Conservation (phyloP, 1,140 invertebrate genomes). For the Aphaenogaster rudis region DNA sequence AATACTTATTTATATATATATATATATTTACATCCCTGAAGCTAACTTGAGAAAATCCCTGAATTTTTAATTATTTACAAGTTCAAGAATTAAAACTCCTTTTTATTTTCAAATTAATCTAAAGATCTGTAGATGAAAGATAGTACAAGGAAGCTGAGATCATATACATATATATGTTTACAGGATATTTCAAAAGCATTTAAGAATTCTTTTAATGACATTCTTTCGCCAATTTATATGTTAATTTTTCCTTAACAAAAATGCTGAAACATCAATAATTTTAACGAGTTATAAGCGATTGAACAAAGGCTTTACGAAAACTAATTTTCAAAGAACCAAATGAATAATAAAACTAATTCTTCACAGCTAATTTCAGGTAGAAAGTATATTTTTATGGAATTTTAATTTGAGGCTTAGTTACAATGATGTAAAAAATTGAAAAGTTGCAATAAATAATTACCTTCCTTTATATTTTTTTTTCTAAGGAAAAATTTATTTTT, state of each 20-base stretch:
- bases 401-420: not conserved
- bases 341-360: not conserved
- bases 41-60: not conserved
- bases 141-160: slow-evolving; percentile 30
- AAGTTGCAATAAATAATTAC: not conserved
- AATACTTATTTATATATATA: not conserved
- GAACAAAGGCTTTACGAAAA: not conserved
- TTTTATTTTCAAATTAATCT: slow-evolving; percentile 14
- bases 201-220: slow-evolving; percentile 8
- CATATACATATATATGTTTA: slow-evolving; percentile 11
- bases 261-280: not conserved
- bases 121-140: slow-evolving; percentile 43
- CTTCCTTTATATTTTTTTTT: not conserved
- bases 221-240: not conserved
- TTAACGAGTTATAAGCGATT: not conserved
- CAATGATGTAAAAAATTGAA: not conserved
- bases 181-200: slow-evolving; percentile 12
- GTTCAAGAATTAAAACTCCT: slow-evolving; percentile 29
- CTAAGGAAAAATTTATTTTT: not conserved
- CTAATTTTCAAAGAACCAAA: not conserved
- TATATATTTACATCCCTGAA: not conserved
- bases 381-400: not conserved
- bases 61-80: slow-evolving; percentile 34
- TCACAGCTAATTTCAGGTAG: not conserved
- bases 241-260: not conserved